Evolutionary conservation across 2,113 vertebrate species (phyloP).

Genomic region (Cololabis saira): DNA sequence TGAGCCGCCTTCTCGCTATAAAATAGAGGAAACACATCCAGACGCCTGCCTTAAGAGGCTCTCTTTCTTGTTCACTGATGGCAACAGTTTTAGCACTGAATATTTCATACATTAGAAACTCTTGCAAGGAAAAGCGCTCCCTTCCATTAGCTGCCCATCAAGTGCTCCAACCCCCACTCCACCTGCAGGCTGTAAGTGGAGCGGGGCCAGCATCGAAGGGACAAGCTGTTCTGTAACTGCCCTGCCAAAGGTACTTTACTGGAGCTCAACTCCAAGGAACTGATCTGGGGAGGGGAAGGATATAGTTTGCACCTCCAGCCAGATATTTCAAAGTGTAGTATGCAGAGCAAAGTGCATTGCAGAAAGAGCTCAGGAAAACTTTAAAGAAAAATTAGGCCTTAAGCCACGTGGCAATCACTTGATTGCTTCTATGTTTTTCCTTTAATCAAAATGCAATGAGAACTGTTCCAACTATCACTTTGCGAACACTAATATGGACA

Average conservation of each 20-base stretch:
- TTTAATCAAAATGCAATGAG: background rate
- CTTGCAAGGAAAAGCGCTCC: slow-evolving; percentile 8
- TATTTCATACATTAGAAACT: background rate
- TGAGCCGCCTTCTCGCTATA: slow-evolving; percentile 1
- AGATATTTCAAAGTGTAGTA: slow-evolving; percentile 28
- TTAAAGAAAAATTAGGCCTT: slow-evolving; percentile 25
- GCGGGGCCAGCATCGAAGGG: slow-evolving; percentile 46
- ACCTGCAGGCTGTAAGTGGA: slow-evolving; percentile 45
- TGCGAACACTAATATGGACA: slow-evolving; percentile 25
- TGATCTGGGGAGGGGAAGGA: slow-evolving; percentile 38
- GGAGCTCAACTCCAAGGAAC: slow-evolving; percentile 34
- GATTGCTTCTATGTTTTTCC: background rate
- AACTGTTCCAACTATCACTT: slow-evolving; percentile 11
- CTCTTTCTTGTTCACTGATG: background rate
- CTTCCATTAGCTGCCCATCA: slow-evolving; percentile 30
- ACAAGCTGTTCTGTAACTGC: slow-evolving; percentile 57
- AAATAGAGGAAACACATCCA: slow-evolving; percentile 1
- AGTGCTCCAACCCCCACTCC: slow-evolving; percentile 34
- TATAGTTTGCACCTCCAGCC: slow-evolving; percentile 33
- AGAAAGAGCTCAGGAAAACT: slow-evolving; percentile 8
- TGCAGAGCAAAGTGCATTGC: slow-evolving; percentile 4
- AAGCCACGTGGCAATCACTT: background rate
- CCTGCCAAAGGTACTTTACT: slow-evolving; percentile 65
- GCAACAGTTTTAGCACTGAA: slow-evolving; percentile 22
- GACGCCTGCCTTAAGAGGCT: slow-evolving; percentile 1